Conservation (phyloP, 2,113 vertebrate species). For the Leucosticte australis region DNA sequence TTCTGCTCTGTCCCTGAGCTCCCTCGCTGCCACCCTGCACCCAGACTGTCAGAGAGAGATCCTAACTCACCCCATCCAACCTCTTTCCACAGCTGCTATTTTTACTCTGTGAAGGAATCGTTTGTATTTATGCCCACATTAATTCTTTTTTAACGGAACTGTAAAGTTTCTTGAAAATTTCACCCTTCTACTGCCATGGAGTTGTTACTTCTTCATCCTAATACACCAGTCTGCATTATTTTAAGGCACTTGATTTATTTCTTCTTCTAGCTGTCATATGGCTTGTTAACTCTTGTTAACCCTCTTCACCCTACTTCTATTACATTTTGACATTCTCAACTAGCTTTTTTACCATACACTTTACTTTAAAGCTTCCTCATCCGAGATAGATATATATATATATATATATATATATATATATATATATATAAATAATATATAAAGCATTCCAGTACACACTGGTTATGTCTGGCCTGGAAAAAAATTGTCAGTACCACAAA, state of each 20-base stretch:
- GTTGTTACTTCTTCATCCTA: not conserved
- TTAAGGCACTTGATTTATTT: not conserved
- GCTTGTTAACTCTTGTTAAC: not conserved
- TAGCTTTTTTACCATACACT: not conserved
- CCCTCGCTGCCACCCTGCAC: rapidly evolving
- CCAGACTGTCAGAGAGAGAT: not conserved
- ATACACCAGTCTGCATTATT: not conserved
- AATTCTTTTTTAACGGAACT: not conserved
- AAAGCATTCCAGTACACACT: not conserved
- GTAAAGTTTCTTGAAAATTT: not conserved
- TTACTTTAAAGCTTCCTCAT: not conserved
- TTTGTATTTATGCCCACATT: not conserved
- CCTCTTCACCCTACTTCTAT: not conserved
- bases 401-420: not conserved
- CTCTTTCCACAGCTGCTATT: not conserved
- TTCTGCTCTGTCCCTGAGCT: not conserved
- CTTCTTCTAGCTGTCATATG: not conserved
- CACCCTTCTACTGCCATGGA: not conserved
- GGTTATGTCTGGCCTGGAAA: not conserved
- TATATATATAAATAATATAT: not conserved
- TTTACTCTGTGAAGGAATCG: not conserved
- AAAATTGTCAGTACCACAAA: not conserved
- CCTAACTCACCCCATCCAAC: not conserved
- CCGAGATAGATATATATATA: too few species aligned
- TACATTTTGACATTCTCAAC: not conserved